Percentiles rank a stretch among this genome's conserved stretches.
Conservation (phyloP, 2,888 invertebrate species). For the Yponomeuta cagnagella region DNA sequence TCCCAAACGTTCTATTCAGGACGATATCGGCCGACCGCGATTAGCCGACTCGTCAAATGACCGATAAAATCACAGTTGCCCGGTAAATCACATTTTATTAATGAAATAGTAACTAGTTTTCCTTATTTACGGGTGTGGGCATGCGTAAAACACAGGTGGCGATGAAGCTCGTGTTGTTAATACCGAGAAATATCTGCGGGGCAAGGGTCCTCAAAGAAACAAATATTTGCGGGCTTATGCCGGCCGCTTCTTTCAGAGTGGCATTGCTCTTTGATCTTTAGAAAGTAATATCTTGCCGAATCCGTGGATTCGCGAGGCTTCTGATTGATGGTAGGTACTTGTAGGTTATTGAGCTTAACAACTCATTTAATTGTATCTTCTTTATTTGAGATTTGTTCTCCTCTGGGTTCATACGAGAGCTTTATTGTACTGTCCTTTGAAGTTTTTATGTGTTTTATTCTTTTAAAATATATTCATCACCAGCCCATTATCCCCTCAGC, state of each 20-base stretch:
- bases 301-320: constrained; percentile 6
- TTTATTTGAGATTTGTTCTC: neutral
- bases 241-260: constrained; percentile 30
- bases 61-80: neutral
- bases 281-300: constrained; percentile 18
- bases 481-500: too few species aligned
- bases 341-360: constrained; percentile 5
- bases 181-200: constrained; percentile 23
- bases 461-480: neutral
- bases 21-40: too few species aligned
- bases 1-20: neutral
- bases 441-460: neutral
- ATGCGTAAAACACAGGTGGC: neutral
- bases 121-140: neutral
- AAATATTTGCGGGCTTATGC: constrained; percentile 54
- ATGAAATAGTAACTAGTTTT: neutral
- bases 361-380: neutral
- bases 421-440: neutral
- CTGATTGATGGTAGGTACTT: neutral
- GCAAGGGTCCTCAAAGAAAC: constrained; percentile 45
- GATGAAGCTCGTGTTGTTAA: neutral
- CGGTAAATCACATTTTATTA: neutral
- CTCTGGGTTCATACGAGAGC: neutral
- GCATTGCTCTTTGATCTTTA: constrained; percentile 19
- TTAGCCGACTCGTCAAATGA: neutral